These are phyloP conservation scores for Peromyscus maniculatus DNA, from an alignment of 2,113 vertebrate genomes.

Conservation along the genomic window DNA sequence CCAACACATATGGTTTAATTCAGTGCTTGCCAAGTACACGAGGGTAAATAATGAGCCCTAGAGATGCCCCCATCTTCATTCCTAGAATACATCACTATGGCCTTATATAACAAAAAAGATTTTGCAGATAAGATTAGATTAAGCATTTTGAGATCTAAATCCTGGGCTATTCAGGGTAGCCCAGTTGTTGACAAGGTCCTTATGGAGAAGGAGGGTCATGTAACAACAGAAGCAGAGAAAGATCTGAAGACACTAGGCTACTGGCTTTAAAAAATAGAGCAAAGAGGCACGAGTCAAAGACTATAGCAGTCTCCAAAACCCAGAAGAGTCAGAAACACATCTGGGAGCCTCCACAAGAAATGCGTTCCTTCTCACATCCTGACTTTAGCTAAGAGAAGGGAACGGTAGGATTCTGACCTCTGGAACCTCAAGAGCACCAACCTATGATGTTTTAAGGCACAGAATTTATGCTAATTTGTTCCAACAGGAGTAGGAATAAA, in stretches of 20 bases:
- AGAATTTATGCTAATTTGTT: not conserved
- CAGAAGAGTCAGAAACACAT: not conserved
- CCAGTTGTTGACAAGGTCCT: not conserved
- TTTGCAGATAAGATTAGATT: not conserved
- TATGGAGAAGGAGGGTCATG: not conserved
- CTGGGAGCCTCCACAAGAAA: not conserved
- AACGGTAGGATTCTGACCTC: not conserved
- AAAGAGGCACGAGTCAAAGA: not conserved
- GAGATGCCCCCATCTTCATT: not conserved
- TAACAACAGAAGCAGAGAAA: not conserved
- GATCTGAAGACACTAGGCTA: not conserved
- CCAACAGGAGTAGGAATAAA: not conserved
- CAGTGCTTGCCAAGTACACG: not conserved
- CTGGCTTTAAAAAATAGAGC: not conserved
- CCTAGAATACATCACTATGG: not conserved
- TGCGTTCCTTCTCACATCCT: not conserved
- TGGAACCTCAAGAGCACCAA: not conserved
- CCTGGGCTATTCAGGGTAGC: not conserved
- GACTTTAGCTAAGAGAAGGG: not conserved
- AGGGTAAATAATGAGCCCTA: not conserved
- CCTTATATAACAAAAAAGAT: not conserved
- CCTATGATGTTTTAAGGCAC: not conserved
- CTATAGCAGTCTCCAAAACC: not conserved
- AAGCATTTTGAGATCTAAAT: slow-evolving; percentile 9
- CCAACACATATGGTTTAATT: not conserved